Base-by-base conservation (phyloP, 2,888 invertebrate genomes). In the Coleophora flavipennella region DNA sequence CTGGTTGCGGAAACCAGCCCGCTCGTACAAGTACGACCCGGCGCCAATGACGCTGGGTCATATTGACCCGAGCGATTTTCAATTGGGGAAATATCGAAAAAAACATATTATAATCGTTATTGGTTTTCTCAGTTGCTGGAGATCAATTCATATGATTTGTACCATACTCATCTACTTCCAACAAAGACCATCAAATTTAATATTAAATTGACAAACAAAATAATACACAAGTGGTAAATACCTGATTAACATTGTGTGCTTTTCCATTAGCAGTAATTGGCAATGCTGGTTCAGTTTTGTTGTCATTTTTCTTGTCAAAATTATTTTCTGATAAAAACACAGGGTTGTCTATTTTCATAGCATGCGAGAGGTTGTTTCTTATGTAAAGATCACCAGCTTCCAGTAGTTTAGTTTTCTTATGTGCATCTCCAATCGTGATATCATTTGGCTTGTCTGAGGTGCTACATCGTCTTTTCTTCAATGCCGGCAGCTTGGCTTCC, bases 391-490 rank as follows among this genome's bases (percentile, higher is more conserved):
- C 80, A 75, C 69, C 71, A 47, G 72, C 59, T 50, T 78, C 80
- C 45, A 72, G 43, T 26, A 73, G 34, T 59, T 74, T 84, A 46
- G 57, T 74, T 50, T 76, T 84, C 48, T 84, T 84, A 35, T 67
- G 59, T 31, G 57, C 54, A 25, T 81, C 80, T 27, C 62, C 67
- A 41, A 75, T 55, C 31, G 63, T 66, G 1, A 71, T 53, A 50
- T 85, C 84, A 54, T 60, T 75, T 2, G 84, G 80, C 57, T 83
- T 85, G 46, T 85, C 85, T 1, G 85, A 84, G 12, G 84, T 77
- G 44, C 85, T 85, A 45, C 84, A 73, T 39, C 85, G 57, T 49
- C 85, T 65, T 49, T 81, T 84, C 49, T 86, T 85, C 25, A 76
- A 48, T 3, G 73, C 79, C 3, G 81, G 79, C 12, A 74, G 31